Evolutionary conservation across 2,888 invertebrate species (phyloP).

Genomic region (Patella caerulea): DNA sequence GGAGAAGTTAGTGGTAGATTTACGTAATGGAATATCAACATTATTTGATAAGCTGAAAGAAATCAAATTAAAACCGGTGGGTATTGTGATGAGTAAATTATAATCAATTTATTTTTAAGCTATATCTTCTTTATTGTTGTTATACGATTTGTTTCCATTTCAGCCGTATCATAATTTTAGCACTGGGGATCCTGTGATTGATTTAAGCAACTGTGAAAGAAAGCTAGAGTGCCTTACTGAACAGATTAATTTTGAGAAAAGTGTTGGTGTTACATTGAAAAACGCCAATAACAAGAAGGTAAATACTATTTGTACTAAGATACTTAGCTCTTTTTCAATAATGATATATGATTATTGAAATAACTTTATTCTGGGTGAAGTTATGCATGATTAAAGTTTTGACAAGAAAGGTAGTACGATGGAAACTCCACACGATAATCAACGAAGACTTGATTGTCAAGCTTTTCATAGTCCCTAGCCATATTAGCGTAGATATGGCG

Average conservation of each 20-base stretch:
- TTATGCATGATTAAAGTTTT: too few species aligned
- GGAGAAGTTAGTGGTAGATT: constrained; percentile 47
- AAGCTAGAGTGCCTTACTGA: constrained; percentile 45
- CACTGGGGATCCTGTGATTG: constrained; percentile 50
- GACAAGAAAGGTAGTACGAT: too few species aligned
- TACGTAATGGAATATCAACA: constrained; percentile 53
- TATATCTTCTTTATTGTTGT: too few species aligned
- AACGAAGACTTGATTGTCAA: too few species aligned
- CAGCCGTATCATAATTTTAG: constrained; percentile 54
- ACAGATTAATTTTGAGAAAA: constrained; percentile 35
- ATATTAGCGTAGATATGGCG: too few species aligned
- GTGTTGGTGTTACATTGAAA: constrained; percentile 15
- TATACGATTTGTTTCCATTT: constrained; percentile 12
- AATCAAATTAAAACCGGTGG: constrained; percentile 56
- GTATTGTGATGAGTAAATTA: constrained; percentile 6
- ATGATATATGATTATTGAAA: too few species aligned
- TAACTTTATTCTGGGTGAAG: too few species aligned
- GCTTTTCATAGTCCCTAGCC: too few species aligned
- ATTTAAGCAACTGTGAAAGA: constrained; percentile 45
- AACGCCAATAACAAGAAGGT: constrained; percentile 45
- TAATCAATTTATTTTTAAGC: too few species aligned
- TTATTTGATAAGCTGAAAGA: constrained; percentile 57
- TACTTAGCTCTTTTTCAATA: not conserved
- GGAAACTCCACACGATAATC: too few species aligned
- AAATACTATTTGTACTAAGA: not conserved